Evolutionary conservation across 2,797 vertebrate species (phyloP).

Genomic region (Anableps anableps): DNA sequence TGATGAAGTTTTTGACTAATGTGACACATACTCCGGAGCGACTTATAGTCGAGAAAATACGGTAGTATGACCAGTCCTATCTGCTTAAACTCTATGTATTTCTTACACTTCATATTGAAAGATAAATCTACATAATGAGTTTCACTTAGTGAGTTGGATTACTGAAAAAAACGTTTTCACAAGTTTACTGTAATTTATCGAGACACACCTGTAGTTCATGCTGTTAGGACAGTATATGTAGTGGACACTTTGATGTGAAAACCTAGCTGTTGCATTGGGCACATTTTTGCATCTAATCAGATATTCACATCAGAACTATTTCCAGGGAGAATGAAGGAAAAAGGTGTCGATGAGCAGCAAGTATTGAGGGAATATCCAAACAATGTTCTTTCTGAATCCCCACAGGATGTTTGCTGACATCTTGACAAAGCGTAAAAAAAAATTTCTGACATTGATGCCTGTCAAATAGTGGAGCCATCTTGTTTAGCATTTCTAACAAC

Average conservation of each 20-base stretch:
- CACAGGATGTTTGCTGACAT: constrained; percentile 87
- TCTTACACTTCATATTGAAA: background rate
- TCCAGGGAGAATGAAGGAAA: constrained; percentile 80
- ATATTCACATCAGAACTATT: constrained; percentile 86
- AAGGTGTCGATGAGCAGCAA: constrained; percentile 92
- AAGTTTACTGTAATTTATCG: background rate
- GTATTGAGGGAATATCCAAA: constrained; percentile 87
- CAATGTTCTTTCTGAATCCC: constrained; percentile 84
- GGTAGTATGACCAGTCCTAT: background rate
- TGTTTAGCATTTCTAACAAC: constrained; percentile 66
- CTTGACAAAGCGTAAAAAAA: constrained; percentile 87
- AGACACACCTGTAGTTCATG: constrained; percentile 20
- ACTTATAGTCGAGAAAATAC: too few species aligned
- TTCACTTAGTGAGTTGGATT: background rate
- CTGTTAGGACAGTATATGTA: constrained; percentile 23
- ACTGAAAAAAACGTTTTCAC: background rate
- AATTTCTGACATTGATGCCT: constrained; percentile 90
- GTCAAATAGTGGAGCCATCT: constrained; percentile 83
- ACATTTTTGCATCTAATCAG: constrained; percentile 82
- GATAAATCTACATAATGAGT: background rate
- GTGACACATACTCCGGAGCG: too few species aligned
- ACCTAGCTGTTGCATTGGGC: constrained; percentile 68
- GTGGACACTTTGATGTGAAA: constrained; percentile 23
- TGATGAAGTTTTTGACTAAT: too few species aligned
- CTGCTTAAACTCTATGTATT: background rate